Evolutionary conservation across 2,113 vertebrate species (phyloP).

Genomic region (Heteronetta atricapilla): DNA sequence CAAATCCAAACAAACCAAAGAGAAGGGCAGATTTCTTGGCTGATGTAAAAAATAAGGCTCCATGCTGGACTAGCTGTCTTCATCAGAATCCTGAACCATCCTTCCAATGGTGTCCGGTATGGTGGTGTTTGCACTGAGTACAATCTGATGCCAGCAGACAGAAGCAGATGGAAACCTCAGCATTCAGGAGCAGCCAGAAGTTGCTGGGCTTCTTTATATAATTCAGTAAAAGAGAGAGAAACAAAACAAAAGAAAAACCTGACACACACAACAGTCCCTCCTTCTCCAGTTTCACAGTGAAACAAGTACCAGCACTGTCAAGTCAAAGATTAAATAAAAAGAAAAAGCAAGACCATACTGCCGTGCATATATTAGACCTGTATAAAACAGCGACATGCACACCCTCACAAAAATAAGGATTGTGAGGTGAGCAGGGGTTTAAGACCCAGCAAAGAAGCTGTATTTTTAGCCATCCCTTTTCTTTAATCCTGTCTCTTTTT

Average conservation of each 20-base stretch:
- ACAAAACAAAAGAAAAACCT: conserved; percentile 27
- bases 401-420: background rate
- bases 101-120: background rate
- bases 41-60: background rate
- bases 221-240: background rate
- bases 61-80: background rate
- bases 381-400: background rate
- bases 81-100: background rate
- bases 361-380: background rate
- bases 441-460: background rate
- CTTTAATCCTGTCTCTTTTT: background rate
- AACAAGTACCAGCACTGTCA: conserved; percentile 41
- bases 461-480: conserved; percentile 5
- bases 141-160: background rate
- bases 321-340: conserved; percentile 42
- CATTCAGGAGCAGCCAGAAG: background rate
- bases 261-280: background rate
- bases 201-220: background rate
- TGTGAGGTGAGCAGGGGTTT: background rate
- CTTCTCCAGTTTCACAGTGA: background rate
- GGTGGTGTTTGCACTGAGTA: background rate
- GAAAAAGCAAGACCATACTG: background rate
- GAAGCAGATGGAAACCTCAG: background rate
- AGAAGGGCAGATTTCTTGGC: background rate
- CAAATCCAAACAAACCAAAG: background rate